Percentiles rank a stretch among this genome's conserved stretches.
These are phyloP conservation scores for Ashinkailepas kermadecensis DNA, from an alignment of 2,888 invertebrate genomes.

Conservation along the genomic window DNA sequence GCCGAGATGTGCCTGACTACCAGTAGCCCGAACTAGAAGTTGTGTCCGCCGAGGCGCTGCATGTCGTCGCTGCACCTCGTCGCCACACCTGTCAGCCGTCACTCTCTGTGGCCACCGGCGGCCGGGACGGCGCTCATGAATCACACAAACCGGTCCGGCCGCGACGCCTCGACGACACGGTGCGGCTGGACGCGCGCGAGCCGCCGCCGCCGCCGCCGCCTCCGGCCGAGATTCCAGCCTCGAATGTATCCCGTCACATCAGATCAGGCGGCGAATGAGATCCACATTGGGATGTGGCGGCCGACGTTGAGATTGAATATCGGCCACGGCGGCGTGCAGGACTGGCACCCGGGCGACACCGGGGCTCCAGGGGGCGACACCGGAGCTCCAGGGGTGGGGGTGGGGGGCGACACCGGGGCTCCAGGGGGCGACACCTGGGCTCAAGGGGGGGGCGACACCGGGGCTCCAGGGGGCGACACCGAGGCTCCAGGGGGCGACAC, in stretches of 20 bases:
- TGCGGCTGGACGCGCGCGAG: background rate
- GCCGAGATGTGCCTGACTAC: no score
- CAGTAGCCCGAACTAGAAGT: no score
- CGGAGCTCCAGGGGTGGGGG: no score
- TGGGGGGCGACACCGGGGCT: no score
- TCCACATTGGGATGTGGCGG: background rate
- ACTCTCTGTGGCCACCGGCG: background rate
- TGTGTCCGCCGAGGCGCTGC: no score
- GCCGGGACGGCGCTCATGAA: background rate
- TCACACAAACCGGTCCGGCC: background rate
- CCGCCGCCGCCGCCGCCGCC: background rate
- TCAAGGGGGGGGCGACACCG: no score
- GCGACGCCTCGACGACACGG: background rate
- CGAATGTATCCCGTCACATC: constrained; percentile 6
- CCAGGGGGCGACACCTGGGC: no score
- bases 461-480: no score
- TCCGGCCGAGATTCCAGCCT: background rate
- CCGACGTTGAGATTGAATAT: constrained; percentile 10
- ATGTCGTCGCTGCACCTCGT: no score
- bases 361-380: no score
- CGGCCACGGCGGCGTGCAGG: background rate
- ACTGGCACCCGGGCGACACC: background rate
- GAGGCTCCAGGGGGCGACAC: no score
- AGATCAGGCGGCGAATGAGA: background rate
- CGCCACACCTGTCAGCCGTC: background rate